Conservation (phyloP, 2,113 vertebrate species). For the Coptodon bakossiorum region DNA sequence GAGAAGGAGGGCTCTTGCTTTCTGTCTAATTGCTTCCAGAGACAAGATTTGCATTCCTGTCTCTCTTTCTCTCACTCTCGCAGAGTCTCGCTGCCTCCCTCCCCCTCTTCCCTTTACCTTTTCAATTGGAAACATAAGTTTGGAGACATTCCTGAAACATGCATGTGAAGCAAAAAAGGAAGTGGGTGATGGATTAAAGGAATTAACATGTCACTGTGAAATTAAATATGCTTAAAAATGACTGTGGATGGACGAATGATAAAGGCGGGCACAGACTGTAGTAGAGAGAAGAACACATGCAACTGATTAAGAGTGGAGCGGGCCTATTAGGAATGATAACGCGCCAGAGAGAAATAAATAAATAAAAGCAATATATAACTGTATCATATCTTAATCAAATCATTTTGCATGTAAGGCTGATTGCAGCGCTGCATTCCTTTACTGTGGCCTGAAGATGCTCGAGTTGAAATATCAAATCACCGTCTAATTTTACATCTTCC, state of each 20-base stretch:
- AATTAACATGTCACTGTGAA: slow-evolving; percentile 49
- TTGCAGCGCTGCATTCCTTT: neutral
- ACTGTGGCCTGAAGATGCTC: neutral
- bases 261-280: neutral
- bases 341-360: neutral
- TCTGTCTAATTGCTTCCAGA: slow-evolving; percentile 65
- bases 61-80: neutral
- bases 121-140: slow-evolving; percentile 50
- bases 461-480: neutral
- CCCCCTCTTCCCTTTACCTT: slow-evolving; percentile 2
- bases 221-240: slow-evolving; percentile 13
- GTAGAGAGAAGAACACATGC: slow-evolving; percentile 29
- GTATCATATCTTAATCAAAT: neutral
- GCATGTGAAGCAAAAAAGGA: slow-evolving; percentile 16
- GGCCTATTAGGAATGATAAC: slow-evolving; percentile 18
- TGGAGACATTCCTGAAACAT: neutral
- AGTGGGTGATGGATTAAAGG: slow-evolving; percentile 54
- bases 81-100: neutral
- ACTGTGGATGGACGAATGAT: neutral
- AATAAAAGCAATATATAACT: neutral
- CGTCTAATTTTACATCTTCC: neutral
- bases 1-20: slow-evolving; percentile 49
- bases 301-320: slow-evolving; percentile 36
- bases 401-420: neutral
- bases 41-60: slow-evolving; percentile 54